phyloP scores from a whole-genome alignment of 2,113 vertebrate species.

The Lepisosteus oculatus region DNA sequence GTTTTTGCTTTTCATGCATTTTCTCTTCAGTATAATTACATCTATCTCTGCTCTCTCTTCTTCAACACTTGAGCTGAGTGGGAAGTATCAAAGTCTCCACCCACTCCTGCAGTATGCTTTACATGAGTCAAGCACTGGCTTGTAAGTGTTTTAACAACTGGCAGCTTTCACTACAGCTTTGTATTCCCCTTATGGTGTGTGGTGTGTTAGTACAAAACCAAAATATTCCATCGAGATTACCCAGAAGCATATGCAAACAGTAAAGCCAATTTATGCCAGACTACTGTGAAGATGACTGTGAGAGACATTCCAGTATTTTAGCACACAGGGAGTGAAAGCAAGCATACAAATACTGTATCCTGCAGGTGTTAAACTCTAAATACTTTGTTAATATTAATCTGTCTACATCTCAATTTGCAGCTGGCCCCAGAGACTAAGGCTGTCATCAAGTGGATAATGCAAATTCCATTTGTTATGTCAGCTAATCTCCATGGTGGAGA shows the following conservation, averaged over 20 bases:
- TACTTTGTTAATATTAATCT: not conserved
- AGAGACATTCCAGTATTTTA: too few relatives aligned
- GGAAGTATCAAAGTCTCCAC: too few relatives aligned
- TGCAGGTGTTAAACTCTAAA: too few relatives aligned
- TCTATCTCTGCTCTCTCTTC: too few relatives aligned
- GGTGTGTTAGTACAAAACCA: not conserved
- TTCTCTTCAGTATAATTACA: too few relatives aligned
- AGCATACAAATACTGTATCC: too few relatives aligned
- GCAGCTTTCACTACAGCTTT: slow-evolving; percentile 33
- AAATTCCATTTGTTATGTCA: slow-evolving; percentile 90
- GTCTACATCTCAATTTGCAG: slow-evolving; percentile 48
- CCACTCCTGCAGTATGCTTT: too few relatives aligned
- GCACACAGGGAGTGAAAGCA: too few relatives aligned
- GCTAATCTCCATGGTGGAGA: slow-evolving; percentile 89
- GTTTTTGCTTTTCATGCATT: too few relatives aligned
- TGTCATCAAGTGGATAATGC: slow-evolving; percentile 94
- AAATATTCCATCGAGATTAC: too few relatives aligned
- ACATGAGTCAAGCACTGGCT: too few relatives aligned
- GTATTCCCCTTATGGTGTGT: slow-evolving; percentile 22
- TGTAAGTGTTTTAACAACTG: not conserved
- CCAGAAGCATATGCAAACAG: not conserved
- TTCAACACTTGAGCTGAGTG: too few relatives aligned
- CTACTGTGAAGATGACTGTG: not conserved
- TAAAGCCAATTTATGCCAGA: not conserved
- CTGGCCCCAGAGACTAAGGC: slow-evolving; percentile 92